These are phyloP conservation scores for Acromyrmex heyeri DNA, from an alignment of 1,140 invertebrate species.

Conservation along the genomic window DNA sequence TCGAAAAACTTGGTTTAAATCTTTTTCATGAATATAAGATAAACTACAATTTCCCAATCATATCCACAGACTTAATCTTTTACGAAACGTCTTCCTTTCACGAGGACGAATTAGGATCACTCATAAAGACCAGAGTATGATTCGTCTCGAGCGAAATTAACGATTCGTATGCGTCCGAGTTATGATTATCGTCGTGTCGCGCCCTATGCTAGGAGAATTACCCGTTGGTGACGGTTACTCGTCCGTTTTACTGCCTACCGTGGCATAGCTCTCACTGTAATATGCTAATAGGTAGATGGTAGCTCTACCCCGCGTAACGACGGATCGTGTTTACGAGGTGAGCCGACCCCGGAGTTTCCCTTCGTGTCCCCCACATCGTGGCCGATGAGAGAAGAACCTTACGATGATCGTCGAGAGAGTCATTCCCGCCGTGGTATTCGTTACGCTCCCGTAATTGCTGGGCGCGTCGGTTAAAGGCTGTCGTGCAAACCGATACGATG, in stretches of 20 bases:
- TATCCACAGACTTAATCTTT: background rate
- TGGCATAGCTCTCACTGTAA: slow-evolving; percentile 62
- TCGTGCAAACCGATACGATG: slow-evolving; percentile 35
- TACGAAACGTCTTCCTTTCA: background rate
- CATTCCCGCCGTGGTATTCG: slow-evolving; percentile 43
- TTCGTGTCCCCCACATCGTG: slow-evolving; percentile 19
- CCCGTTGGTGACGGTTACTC: slow-evolving; percentile 70
- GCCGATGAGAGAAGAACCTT: slow-evolving; percentile 48
- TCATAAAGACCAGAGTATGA: background rate
- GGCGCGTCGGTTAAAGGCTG: slow-evolving; percentile 6
- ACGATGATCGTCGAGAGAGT: slow-evolving; percentile 58
- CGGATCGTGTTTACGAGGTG: slow-evolving; percentile 74
- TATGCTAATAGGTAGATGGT: slow-evolving; percentile 77
- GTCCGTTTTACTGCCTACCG: slow-evolving; percentile 70
- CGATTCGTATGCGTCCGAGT: slow-evolving; percentile 63
- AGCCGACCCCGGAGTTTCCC: slow-evolving; percentile 57
- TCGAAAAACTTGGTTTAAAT: background rate
- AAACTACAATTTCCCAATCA: background rate
- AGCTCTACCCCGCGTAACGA: slow-evolving; percentile 60
- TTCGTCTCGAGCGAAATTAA: slow-evolving; percentile 30
- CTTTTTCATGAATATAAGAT: background rate
- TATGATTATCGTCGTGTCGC: slow-evolving; percentile 63
- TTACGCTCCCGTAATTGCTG: slow-evolving; percentile 28
- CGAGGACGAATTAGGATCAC: background rate
- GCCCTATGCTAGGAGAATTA: slow-evolving; percentile 62